These are phyloP conservation scores for Poecilia velifera DNA, from an alignment of 2,797 vertebrate species.

Conservation along the genomic window DNA sequence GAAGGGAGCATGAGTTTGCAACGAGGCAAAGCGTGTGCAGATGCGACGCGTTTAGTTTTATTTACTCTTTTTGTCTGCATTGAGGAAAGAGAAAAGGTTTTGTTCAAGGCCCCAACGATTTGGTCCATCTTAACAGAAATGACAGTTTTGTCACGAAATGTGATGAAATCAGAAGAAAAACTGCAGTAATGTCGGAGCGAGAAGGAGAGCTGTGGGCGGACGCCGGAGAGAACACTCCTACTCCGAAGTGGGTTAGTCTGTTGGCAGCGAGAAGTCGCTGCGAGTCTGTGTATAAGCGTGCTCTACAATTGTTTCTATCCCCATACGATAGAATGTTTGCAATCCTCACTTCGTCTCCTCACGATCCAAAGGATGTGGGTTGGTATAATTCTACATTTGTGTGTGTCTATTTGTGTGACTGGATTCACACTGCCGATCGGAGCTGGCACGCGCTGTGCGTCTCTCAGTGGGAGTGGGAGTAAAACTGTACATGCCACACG, in stretches of 20 bases:
- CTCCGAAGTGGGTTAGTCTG: constrained; percentile 72
- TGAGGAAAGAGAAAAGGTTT: neutral
- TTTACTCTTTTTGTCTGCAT: neutral
- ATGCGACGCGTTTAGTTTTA: neutral
- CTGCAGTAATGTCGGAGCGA: constrained; percentile 59
- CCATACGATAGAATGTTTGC: constrained; percentile 61
- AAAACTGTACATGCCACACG: constrained; percentile 67
- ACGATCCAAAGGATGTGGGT: constrained; percentile 51
- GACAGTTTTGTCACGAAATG: constrained; percentile 49
- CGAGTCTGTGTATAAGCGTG: constrained; percentile 37
- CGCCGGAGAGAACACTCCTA: constrained; percentile 69
- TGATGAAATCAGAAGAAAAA: constrained; percentile 43
- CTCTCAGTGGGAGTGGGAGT: constrained; percentile 69
- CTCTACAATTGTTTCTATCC: constrained; percentile 56
- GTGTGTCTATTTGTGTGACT: constrained; percentile 62
- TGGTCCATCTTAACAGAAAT: constrained; percentile 37
- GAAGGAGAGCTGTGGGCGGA: constrained; percentile 59
- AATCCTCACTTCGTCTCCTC: constrained; percentile 51
- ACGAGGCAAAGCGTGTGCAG: neutral
- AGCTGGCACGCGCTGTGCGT: constrained; percentile 51
- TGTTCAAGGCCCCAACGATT: constrained; percentile 32
- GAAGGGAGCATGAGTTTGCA: neutral
- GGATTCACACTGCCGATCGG: constrained; percentile 55
- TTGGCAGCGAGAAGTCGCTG: constrained; percentile 61
- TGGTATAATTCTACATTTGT: constrained; percentile 51